Conservation (phyloP, 2,113 vertebrate genomes). For the Tamias sibiricus region DNA sequence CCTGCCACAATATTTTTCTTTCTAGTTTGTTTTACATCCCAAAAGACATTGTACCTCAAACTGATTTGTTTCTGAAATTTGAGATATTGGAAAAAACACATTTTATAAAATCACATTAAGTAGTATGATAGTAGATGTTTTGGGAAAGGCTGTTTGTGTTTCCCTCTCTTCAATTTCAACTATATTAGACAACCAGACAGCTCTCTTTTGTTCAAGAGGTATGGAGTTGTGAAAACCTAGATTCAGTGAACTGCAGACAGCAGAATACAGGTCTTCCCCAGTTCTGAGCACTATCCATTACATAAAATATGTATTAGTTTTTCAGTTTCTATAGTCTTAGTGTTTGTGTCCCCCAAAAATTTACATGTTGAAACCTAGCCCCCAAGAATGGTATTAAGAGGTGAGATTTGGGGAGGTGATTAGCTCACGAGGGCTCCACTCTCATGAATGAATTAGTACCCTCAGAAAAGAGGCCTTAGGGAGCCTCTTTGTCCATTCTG, state of each 20-base stretch:
- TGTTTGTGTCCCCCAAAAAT: neutral
- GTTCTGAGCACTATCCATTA: neutral
- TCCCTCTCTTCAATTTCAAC: neutral
- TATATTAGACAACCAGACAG: neutral
- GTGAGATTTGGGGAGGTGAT: neutral
- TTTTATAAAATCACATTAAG: conserved; percentile 38
- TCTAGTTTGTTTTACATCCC: neutral
- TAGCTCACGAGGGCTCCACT: neutral
- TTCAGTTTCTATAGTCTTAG: neutral
- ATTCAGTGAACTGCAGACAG: neutral
- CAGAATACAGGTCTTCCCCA: neutral
- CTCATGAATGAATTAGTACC: neutral
- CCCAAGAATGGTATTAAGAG: neutral
- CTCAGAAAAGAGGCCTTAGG: neutral
- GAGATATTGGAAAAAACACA: neutral
- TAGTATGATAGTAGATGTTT: neutral
- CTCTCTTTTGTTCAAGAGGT: neutral
- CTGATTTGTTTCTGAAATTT: conserved; percentile 32
- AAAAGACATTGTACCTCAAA: neutral
- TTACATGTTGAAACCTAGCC: neutral
- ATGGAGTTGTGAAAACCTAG: neutral
- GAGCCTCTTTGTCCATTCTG: neutral
- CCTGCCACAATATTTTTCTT: neutral
- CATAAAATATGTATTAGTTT: neutral
- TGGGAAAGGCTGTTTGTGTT: neutral